Evolutionary conservation across 1,140 invertebrate genomes (phyloP).

Genomic region (Conopomorpha cramerella): DNA sequence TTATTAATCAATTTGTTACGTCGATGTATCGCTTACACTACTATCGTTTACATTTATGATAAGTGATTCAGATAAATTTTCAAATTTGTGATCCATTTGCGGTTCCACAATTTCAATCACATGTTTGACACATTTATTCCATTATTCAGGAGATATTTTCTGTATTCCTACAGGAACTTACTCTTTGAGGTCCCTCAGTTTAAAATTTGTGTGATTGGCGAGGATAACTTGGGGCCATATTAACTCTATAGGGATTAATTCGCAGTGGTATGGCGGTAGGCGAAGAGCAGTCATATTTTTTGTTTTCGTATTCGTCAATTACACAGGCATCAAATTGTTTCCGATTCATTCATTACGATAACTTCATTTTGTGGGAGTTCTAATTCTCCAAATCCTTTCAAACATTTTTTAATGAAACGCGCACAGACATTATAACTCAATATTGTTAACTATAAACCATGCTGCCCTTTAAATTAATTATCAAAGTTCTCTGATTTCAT

Average conservation of each 20-base stretch:
- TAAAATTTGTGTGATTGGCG: background rate
- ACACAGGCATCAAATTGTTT: background rate
- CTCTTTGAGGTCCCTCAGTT: background rate
- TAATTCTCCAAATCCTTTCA: too few relatives aligned
- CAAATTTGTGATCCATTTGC: background rate
- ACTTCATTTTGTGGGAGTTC: too few relatives aligned
- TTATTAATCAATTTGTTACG: background rate
- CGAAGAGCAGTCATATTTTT: background rate
- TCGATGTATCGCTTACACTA: background rate
- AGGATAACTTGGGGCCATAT: background rate
- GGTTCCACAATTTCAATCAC: background rate
- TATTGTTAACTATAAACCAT: too few relatives aligned
- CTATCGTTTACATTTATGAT: background rate
- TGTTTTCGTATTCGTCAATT: background rate
- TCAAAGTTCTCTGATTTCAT: constrained; percentile 6
- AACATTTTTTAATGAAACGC: too few relatives aligned
- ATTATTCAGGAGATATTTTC: background rate
- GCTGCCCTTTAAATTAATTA: background rate
- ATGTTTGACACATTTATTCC: background rate
- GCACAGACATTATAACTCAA: too few relatives aligned
- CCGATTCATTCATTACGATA: too few relatives aligned
- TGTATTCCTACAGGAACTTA: background rate
- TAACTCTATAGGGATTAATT: constrained; percentile 1
- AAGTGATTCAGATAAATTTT: background rate
- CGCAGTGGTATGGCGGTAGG: constrained; percentile 1